These are phyloP conservation scores for Syngnathoides biaculeatus DNA, from an alignment of 2,113 vertebrate species.

Conservation along the genomic window DNA sequence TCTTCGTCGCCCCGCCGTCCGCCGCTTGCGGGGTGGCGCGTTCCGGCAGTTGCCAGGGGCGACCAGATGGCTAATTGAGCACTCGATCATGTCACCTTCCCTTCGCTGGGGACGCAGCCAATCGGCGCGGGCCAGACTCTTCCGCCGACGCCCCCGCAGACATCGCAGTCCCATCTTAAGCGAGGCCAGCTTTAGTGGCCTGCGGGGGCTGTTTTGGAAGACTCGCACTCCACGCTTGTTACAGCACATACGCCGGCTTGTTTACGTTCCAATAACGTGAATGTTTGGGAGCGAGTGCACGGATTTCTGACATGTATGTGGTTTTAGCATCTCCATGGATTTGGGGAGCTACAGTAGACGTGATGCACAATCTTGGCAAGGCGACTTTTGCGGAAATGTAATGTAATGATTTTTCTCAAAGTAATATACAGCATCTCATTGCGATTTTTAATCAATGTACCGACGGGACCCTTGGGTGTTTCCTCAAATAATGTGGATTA, in stretches of 20 bases:
- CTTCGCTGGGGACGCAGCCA: slow-evolving; percentile 60
- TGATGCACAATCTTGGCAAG: no score
- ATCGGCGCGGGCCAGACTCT: slow-evolving; percentile 53
- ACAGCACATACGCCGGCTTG: slow-evolving; percentile 44
- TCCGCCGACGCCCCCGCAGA: slow-evolving; percentile 45
- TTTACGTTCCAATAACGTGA: slow-evolving; percentile 47
- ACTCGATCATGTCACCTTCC: slow-evolving; percentile 67
- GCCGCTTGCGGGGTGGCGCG: slow-evolving; percentile 42
- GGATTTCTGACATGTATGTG: slow-evolving; percentile 32
- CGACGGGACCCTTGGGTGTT: no score
- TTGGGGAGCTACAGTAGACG: neutral
- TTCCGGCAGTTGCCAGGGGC: slow-evolving; percentile 57
- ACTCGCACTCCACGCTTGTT: slow-evolving; percentile 49
- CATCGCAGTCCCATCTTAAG: slow-evolving; percentile 53
- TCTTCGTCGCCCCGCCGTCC: slow-evolving; percentile 44
- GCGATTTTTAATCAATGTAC: no score
- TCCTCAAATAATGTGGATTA: no score
- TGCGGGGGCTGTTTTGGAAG: slow-evolving; percentile 40
- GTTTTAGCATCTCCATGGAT: neutral
- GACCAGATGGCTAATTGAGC: slow-evolving; percentile 70
- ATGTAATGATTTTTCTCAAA: no score
- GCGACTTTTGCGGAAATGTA: no score
- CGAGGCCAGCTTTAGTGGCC: slow-evolving; percentile 53
- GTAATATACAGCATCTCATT: no score
- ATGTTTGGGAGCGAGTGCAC: slow-evolving; percentile 7